Evolutionary conservation across 2,888 invertebrate species (phyloP), one percentile per base, ranked within the genome.

Genomic region (Calameuta filiformis): DNA sequence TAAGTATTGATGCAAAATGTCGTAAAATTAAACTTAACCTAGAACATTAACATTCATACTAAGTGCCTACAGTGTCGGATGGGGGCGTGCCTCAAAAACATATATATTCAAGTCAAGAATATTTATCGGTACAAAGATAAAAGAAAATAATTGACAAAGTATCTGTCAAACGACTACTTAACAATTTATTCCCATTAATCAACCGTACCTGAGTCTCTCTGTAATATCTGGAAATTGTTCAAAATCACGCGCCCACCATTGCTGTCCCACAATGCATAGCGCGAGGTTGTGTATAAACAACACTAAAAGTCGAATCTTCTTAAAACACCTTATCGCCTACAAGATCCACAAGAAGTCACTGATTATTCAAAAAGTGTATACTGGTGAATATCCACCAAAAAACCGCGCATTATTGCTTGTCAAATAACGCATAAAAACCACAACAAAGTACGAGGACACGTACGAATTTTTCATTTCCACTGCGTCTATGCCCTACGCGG

Each of bases 231-330:
- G 87, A 89, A 90, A 89, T 90, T 91, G 92, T 92, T 92, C 91
- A 92, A 92, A 92, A 92, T 92, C 92, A 92, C 92, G 92, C 92
- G 92, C 92, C 92, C 92, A 92, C 92, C 92, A 92, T 92, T 91
- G 87, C 89, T 88, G 85, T 88, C 89, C 91, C 91, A 91, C 83
- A 88, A 85, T 91, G 87, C 91, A 89, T 84, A 86, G 85, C 87
- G 87, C 85, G 85, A 85, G 85, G 87, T 87, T 84, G 87, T 87
- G 87, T 91, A 89, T 86, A 88, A 89, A 90, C 87, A 86, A 82
- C 85, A 84, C 83, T 84, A 87, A 86, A 87, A 84, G 85, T 86
- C 81, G 81, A 79, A 35, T 33, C 35, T 71, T 34, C 23, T 71
- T 71, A 31, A 71, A 31, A 12, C 12, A 71, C 9, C 71, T 71